Conservation (phyloP, 2,113 vertebrate genomes). For the Aleadryas rufinucha region DNA sequence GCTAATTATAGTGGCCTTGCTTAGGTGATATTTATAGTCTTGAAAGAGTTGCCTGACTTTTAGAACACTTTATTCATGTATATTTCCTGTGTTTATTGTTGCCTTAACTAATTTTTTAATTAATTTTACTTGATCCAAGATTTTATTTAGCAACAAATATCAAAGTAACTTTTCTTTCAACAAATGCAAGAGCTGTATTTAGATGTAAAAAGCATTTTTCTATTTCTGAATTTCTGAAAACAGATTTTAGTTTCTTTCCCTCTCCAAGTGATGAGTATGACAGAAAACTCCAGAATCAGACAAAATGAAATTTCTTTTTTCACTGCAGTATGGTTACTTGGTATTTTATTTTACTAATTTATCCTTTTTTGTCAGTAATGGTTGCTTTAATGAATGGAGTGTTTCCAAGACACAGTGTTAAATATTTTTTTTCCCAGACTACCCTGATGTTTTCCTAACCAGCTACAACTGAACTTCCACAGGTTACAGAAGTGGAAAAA, state of each 20-base stretch:
- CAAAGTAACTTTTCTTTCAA: conserved; percentile 75
- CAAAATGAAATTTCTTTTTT: neutral
- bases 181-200: conserved; percentile 66
- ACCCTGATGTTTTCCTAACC: neutral
- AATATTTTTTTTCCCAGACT: neutral
- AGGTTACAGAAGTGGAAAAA: neutral
- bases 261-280: neutral
- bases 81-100: conserved; percentile 88
- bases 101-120: conserved; percentile 69
- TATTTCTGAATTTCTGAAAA: conserved; percentile 58
- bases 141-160: conserved; percentile 77
- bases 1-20: conserved; percentile 88
- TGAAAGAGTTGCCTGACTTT: conserved; percentile 72
- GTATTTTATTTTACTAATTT: neutral
- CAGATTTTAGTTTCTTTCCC: conserved; percentile 49
- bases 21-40: conserved; percentile 85
- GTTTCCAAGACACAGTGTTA: neutral
- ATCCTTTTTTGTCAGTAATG: neutral
- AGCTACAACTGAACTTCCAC: neutral
- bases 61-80: conserved; percentile 85
- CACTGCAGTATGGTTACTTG: neutral
- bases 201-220: conserved; percentile 41
- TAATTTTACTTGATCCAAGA: conserved; percentile 71
- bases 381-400: neutral
- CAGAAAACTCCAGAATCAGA: neutral